Percentiles rank a stretch among this genome's conserved stretches.
These are phyloP conservation scores for Stomorhina lunata DNA, from an alignment of 2,888 invertebrate species.

Conservation along the genomic window DNA sequence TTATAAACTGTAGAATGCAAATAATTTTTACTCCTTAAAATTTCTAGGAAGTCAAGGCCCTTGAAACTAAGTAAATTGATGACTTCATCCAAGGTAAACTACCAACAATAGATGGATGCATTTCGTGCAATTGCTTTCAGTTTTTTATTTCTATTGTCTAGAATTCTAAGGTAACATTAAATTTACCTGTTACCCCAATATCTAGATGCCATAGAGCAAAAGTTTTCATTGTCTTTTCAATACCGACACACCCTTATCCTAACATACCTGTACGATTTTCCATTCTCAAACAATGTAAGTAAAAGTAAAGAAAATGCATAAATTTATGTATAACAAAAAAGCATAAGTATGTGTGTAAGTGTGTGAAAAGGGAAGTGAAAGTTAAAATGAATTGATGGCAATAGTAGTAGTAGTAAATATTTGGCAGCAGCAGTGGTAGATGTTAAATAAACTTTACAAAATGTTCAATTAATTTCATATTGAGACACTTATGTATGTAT, in stretches of 20 bases:
- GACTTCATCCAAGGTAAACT: slow-evolving; percentile 1
- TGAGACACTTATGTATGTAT: no score
- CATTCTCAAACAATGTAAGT: slow-evolving; percentile 7
- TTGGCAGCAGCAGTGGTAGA: slow-evolving; percentile 14
- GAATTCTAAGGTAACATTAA: neutral
- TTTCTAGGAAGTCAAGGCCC: no score
- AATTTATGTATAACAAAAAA: neutral
- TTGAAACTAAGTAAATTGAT: no score
- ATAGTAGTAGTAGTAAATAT: neutral
- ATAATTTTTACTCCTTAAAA: no score
- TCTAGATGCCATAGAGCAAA: slow-evolving; percentile 11
- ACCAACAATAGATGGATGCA: neutral
- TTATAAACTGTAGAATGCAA: no score
- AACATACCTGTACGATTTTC: neutral
- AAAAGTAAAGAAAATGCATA: slow-evolving; percentile 3
- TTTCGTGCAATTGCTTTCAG: slow-evolving; percentile 28
- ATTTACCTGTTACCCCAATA: neutral
- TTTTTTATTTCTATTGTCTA: slow-evolving; percentile 14
- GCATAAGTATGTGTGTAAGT: neutral
- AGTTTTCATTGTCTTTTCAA: neutral
- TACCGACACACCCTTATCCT: neutral
- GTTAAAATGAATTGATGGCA: slow-evolving; percentile 31
- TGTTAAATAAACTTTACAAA: slow-evolving; percentile 55
- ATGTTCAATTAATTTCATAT: slow-evolving; percentile 48
- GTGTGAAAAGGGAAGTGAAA: neutral